These are phyloP conservation scores for Phytoseiulus persimilis DNA, from an alignment of 2,888 invertebrate species.

Conservation along the genomic window DNA sequence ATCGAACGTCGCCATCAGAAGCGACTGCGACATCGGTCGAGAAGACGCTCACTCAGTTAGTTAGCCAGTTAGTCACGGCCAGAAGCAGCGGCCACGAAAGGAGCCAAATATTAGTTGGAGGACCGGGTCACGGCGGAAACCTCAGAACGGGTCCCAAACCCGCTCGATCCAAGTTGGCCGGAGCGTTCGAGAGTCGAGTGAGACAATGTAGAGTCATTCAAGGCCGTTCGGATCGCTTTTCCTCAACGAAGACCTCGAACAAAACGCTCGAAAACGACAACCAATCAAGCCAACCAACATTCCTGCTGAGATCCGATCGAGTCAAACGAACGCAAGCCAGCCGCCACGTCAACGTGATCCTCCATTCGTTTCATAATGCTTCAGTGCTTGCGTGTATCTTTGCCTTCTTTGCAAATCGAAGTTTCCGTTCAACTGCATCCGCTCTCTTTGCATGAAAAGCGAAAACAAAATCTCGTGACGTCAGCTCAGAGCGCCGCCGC, in stretches of 20 bases:
- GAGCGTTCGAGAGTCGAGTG: not conserved
- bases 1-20: not conserved
- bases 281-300: not conserved
- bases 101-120: too few species aligned
- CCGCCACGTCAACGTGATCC: not conserved
- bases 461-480: not conserved
- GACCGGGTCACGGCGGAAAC: too few species aligned
- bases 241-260: not conserved
- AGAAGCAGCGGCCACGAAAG: too few species aligned
- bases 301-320: not conserved
- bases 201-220: not conserved
- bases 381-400: not conserved
- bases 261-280: not conserved
- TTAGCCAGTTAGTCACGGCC: not conserved
- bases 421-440: not conserved
- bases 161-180: too few species aligned
- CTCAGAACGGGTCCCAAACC: too few species aligned
- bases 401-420: not conserved
- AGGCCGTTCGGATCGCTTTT: not conserved
- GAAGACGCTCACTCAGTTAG: not conserved
- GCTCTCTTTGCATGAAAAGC: not conserved
- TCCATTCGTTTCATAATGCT: not conserved
- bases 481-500: not conserved
- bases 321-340: not conserved
- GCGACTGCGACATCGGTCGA: not conserved